These are phyloP conservation scores for Drosophila gaucha DNA, from an alignment of 2,888 invertebrate genomes.

Conservation along the genomic window DNA sequence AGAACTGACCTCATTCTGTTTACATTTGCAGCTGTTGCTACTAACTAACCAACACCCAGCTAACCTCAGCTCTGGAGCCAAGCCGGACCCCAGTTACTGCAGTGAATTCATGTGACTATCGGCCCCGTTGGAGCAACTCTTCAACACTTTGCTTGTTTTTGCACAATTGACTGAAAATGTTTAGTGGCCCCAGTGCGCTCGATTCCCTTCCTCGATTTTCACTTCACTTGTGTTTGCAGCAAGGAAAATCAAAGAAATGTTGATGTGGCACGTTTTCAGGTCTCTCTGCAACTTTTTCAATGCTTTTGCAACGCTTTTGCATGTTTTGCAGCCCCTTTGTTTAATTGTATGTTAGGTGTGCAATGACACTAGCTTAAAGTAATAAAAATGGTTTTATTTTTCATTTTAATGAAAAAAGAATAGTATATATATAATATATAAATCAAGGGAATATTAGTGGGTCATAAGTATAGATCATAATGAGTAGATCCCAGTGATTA, in stretches of 20 bases:
- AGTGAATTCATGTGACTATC: conserved; percentile 31
- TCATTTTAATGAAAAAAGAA: too few species aligned
- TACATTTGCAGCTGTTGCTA: conserved; percentile 70
- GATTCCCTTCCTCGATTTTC: neutral
- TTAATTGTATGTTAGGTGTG: conserved; percentile 5
- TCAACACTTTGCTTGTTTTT: conserved; percentile 34
- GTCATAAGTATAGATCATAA: too few species aligned
- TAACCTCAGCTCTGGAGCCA: neutral
- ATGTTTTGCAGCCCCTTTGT: conserved; percentile 30
- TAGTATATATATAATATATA: too few species aligned
- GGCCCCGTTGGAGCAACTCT: conserved; percentile 10
- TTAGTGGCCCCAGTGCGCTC: conserved; percentile 10
- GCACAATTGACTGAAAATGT: conserved; percentile 65
- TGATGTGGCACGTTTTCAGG: conserved; percentile 47
- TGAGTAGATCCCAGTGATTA: too few species aligned
- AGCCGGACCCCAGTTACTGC: conserved; percentile 10
- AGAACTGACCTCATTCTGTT: conserved; percentile 71
- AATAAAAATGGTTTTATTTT: too few species aligned
- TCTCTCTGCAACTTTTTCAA: conserved; percentile 24
- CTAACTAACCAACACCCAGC: conserved; percentile 36
- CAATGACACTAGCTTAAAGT: conserved; percentile 25
- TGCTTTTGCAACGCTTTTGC: conserved; percentile 20
- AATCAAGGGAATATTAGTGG: too few species aligned
- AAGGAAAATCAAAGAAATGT: conserved; percentile 44
- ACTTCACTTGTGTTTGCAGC: conserved; percentile 15